Evolutionary conservation across 2,113 vertebrate genomes (phyloP).

Genomic region (Ptilonorhynchus violaceus): DNA sequence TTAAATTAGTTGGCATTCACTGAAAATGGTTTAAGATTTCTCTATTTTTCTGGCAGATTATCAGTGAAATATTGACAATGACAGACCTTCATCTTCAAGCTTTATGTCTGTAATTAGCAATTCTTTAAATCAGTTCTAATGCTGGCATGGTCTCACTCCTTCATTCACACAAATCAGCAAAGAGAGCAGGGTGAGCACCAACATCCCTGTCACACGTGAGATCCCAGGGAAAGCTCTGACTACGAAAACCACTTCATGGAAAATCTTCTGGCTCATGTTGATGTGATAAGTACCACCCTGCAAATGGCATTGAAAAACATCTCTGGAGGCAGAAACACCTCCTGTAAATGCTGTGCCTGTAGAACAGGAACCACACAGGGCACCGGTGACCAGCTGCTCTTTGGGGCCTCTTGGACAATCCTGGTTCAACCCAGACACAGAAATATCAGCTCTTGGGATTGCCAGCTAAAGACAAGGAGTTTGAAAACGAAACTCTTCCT

Average conservation of each 20-base stretch:
- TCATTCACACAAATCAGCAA: accelerated
- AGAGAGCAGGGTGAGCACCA: not conserved
- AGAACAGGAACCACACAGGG: not conserved
- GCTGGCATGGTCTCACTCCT: not conserved
- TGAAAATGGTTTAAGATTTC: not conserved
- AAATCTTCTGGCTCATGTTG: not conserved
- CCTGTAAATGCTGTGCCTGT: not conserved
- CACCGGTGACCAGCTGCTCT: not conserved
- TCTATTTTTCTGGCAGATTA: not conserved
- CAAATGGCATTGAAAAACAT: not conserved
- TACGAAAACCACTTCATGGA: not conserved
- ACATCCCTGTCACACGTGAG: accelerated
- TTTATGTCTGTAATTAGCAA: not conserved
- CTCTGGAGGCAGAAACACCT: not conserved
- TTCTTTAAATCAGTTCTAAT: not conserved
- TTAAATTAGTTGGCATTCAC: not conserved
- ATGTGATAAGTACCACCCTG: not conserved
- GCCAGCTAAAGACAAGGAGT: not conserved
- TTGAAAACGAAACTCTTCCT: not conserved
- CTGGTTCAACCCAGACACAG: not conserved
- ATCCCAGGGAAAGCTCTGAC: not conserved
- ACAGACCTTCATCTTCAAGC: not conserved
- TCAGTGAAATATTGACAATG: not conserved
- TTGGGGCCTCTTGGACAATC: not conserved
- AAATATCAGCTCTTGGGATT: not conserved